phyloP scores from a whole-genome alignment of 2,888 invertebrate genomes.

The Clivina fossor region DNA sequence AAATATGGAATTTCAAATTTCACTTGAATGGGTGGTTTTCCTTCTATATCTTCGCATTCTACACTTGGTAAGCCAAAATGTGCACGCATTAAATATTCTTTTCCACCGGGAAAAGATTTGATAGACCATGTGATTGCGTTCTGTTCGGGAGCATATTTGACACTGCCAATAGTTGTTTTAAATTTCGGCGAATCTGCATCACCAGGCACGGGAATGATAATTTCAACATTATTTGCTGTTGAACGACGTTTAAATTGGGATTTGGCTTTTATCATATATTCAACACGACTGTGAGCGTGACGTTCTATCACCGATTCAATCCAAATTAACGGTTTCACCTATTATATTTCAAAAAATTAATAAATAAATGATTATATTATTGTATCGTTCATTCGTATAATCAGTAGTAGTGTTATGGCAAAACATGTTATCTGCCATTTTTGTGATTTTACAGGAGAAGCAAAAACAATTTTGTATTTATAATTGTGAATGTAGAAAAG shows the following conservation, averaged over 20 bases:
- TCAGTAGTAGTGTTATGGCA: too few species aligned
- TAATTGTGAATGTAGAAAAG: too few species aligned
- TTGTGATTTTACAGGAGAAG: too few species aligned
- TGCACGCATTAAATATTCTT: conserved; percentile 97
- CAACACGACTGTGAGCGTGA: conserved; percentile 95
- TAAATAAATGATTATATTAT: conserved; percentile 1
- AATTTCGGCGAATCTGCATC: conserved; percentile 99
- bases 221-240: conserved; percentile 98
- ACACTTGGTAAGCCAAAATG: conserved; percentile 98
- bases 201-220: conserved; percentile 91
- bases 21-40: conserved; percentile 96
- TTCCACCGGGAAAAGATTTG: conserved; percentile 96
- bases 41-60: conserved; percentile 90
- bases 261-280: conserved; percentile 99
- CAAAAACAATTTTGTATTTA: too few species aligned
- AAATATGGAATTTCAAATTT: conserved; percentile 99
- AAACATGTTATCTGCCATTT: too few species aligned
- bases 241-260: conserved; percentile 97
- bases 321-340: conserved; percentile 93
- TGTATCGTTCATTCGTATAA: too few species aligned
- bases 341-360: conserved; percentile 19
- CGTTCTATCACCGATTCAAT: conserved; percentile 98
- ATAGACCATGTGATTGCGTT: conserved; percentile 97
- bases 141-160: conserved; percentile 96
- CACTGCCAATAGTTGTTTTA: conserved; percentile 95